These are phyloP conservation scores for Cyphomyrus plagiostoma DNA, from an alignment of 2,113 vertebrate species.

Conservation along the genomic window DNA sequence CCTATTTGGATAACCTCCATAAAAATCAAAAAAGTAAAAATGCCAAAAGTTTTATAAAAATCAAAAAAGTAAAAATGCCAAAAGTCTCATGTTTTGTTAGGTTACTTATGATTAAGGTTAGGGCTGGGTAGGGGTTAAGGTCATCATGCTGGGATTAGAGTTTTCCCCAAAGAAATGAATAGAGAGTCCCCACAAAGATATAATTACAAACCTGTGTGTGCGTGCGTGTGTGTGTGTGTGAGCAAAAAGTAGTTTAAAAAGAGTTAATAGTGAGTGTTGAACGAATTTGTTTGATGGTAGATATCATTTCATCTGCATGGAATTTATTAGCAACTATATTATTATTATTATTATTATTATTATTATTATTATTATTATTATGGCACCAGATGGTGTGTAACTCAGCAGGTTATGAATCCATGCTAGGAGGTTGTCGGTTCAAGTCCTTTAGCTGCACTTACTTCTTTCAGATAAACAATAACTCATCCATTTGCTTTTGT, in stretches of 20 bases:
- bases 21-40: too few species aligned
- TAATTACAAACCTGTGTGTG: too few species aligned
- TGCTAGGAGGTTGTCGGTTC: not conserved
- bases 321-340: not conserved
- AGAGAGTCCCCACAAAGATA: too few species aligned
- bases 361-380: not conserved
- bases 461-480: not conserved
- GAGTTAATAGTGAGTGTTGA: not conserved
- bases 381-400: not conserved
- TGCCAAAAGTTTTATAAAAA: too few species aligned
- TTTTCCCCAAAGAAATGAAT: too few species aligned
- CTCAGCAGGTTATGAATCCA: not conserved
- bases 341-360: not conserved
- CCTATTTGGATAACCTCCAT: too few species aligned
- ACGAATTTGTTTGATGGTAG: not conserved
- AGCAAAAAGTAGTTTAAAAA: not conserved
- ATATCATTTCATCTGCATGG: not conserved
- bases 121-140: too few species aligned
- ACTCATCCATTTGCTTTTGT: conserved; percentile 12
- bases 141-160: too few species aligned
- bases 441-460: not conserved
- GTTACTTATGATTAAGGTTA: too few species aligned
- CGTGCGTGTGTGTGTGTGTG: not conserved
- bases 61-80: too few species aligned
- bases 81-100: too few species aligned